phyloP scores from a whole-genome alignment of 2,797 vertebrate genomes.

The Periophthalmus magnuspinnatus region DNA sequence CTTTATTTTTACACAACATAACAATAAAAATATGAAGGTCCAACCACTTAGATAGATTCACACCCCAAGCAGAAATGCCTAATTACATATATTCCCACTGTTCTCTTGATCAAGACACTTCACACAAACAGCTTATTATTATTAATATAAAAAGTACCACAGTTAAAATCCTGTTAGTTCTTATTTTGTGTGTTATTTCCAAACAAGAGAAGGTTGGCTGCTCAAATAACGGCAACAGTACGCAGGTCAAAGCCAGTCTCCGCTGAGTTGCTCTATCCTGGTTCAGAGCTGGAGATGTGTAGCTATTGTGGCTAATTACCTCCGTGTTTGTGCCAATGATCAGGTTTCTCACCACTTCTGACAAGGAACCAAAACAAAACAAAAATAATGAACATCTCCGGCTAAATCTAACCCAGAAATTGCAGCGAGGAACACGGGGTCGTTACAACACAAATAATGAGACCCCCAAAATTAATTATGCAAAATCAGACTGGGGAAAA shows the following conservation, averaged over 20 bases:
- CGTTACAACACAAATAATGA: background rate
- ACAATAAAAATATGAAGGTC: too few relatives aligned
- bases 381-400: conserved; percentile 8
- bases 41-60: too few relatives aligned
- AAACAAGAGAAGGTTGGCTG: conserved; percentile 14
- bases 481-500: background rate
- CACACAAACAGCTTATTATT: background rate
- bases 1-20: too few relatives aligned
- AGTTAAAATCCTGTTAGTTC: background rate
- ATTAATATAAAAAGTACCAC: background rate
- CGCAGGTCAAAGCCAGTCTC: background rate
- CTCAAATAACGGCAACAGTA: too few relatives aligned
- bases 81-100: too few relatives aligned
- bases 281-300: background rate
- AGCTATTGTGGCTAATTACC: conserved; percentile 1
- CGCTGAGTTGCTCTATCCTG: background rate
- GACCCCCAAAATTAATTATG: background rate
- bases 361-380: background rate
- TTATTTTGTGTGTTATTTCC: background rate
- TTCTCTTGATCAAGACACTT: too few relatives aligned
- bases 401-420: conserved; percentile 3
- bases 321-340: background rate
- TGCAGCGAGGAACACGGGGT: background rate
- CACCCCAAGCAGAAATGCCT: too few relatives aligned
- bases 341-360: background rate